Evolutionary conservation across 2,113 vertebrate genomes (phyloP), one percentile per base, ranked within the genome.

Genomic region (Natator depressus): DNA sequence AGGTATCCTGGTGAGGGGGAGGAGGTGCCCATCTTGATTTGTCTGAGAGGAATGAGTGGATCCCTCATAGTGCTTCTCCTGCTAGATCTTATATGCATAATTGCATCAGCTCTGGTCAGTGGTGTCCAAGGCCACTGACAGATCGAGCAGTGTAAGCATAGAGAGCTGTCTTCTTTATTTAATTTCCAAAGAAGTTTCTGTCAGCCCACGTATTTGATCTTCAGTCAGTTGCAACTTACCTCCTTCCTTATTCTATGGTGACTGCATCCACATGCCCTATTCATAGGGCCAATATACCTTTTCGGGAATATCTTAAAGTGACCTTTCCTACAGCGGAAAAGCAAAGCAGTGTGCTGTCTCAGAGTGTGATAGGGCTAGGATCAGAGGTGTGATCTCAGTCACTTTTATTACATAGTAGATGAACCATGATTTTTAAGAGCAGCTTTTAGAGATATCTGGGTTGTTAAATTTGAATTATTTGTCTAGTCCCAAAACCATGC

Each of bases 61-160:
- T 55, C 22, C 22, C 25, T 38, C 17, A 38, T 7, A 24, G 82
- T 1, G 29, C 35, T 82, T 25, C 49, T 51, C 35, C 16, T 0
- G 1, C 3, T 8, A 82, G 12, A 49, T 31, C 1, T 6, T 10
- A 49, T 13, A 2, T 2, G 1, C n/a, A 0, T n/a, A 16, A 42
- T 27, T 9, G 7, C n/a, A 38, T 22, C 29, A 1, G 1, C 46
- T 29, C 3, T 3, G 11, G 47, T 49, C 1, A 1, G 24, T 27
- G 57, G 27, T 38, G 72, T 29, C 50, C n/a, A 50, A 49, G 54
- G 47, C 84, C 5, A 6, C 16, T 72, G 65, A 72, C 35, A 72
- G 35, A 72, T 27, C 29, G 80, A 5, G 87, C 84, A 13, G 46
- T 0, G 17, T 6, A 2, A 47, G 82, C 76, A 4, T 46, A n/a